A percentile compares a stretch with the other conserved stretches of the same genome.
Conservation (phyloP, 2,113 vertebrate genomes). For the Artemisiospiza belli region DNA sequence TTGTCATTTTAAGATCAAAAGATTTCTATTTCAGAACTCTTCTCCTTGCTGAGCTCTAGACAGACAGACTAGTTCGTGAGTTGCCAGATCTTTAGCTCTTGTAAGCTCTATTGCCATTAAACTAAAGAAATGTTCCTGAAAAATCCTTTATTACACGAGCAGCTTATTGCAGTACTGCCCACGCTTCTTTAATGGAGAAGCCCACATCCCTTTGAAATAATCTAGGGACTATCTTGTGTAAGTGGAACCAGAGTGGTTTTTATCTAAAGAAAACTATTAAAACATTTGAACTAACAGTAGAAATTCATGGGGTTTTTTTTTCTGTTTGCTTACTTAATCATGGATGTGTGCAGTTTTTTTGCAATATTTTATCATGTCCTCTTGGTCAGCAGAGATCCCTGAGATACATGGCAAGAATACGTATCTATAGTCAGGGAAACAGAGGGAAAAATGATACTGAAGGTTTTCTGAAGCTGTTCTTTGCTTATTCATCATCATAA, state of each 20-base stretch:
- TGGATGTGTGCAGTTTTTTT: neutral
- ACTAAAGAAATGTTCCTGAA: neutral
- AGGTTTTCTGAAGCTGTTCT: neutral
- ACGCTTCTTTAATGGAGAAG: neutral
- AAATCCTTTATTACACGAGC: neutral
- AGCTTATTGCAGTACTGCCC: neutral
- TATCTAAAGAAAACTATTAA: neutral
- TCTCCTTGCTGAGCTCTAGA: conserved; percentile 46
- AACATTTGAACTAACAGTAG: neutral
- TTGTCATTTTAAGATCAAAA: conserved; percentile 63
- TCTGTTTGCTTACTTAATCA: neutral
- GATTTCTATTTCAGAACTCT: conserved; percentile 57
- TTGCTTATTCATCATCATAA: neutral
- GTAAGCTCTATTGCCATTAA: neutral
- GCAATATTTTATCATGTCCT: neutral
- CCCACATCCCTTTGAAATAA: neutral
- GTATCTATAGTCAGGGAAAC: neutral
- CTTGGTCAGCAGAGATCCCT: neutral
- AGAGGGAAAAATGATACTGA: neutral
- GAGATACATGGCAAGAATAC: neutral
- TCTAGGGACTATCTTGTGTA: neutral
- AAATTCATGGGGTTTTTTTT: rapidly evolving
- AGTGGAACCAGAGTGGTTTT: neutral
- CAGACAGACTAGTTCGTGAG: conserved; percentile 13
- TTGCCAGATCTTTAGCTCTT: conserved; percentile 9